Evolutionary conservation across 2,888 invertebrate genomes (phyloP), one percentile per base, ranked within the genome.

Genomic region (Napeogenes inachia): DNA sequence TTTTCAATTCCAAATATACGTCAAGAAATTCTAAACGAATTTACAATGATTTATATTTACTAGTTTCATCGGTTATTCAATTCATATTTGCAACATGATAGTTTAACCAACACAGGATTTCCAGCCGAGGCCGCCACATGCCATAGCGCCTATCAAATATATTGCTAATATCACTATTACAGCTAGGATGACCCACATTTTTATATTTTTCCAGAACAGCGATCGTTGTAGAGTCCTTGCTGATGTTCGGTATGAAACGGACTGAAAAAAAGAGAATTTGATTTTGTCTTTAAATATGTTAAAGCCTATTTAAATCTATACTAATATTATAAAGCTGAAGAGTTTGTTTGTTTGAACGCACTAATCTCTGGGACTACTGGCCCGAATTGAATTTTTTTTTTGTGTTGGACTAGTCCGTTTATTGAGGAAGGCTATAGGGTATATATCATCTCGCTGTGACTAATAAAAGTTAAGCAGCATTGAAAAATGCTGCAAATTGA

Each of bases 121-220:
- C 96, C 96, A 96, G 61, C 94, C 92, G 10, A 96, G 87, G 2
- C 96, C 96, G 10, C 97, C 97, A 77, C 98, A 98, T 2, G 95
- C 93, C 92, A 97, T 95, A 54, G 96, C 95, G 3, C 97, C 93
- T 66, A 98, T 94, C 66, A 98, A 92, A 84, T 98, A 98, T 33
- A 97, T 83, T 38, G 96, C 92, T 58, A 95, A 79, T 72, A 94
- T 94, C 69, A 94, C 89, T 56, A 95, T 85, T 59, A 94, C 89
- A 4, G 91, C 81, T 68, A 92, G 75, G 67, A 97, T 93, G 12
- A 96, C 92, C 73, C 97, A 97, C 78, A 98, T 92, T 84, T 98
- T 98, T 13, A 98, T 93, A 79, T 97, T 98, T 84, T 98, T 97
- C 97, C 97, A 98, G 86, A 97, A 98, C 86, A 98, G 92, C 13